A percentile compares a stretch with the other conserved stretches of the same genome.
These are phyloP conservation scores for Caenorhabditis tropicalis DNA, from an alignment of 1,140 invertebrate genomes.

Conservation along the genomic window DNA sequence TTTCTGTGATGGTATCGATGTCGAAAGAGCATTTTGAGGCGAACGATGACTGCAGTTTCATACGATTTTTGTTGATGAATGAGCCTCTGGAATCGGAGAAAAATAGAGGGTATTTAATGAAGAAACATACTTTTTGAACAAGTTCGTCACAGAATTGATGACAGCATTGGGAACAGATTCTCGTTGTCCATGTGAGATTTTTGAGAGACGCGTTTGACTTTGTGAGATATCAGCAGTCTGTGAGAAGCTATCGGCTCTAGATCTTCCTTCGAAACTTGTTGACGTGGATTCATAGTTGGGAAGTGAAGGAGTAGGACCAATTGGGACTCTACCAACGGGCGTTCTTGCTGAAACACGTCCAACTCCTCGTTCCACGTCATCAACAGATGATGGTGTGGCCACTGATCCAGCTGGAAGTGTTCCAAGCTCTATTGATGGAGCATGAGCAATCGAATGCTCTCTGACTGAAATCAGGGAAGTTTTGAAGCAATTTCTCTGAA, in stretches of 20 bases:
- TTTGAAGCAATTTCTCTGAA: no score
- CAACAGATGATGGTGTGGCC: background rate
- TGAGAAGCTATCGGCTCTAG: background rate
- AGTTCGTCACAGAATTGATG: background rate
- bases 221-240: background rate
- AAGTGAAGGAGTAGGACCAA: background rate
- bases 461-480: background rate
- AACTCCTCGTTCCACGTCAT: background rate
- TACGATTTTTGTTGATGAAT: slow-evolving; percentile 15
- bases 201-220: background rate
- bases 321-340: background rate
- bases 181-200: background rate
- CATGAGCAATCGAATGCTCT: background rate
- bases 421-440: background rate
- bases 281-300: slow-evolving; percentile 12
- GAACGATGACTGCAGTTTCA: slow-evolving; percentile 4
- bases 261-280: slow-evolving; percentile 7
- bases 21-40: slow-evolving; percentile 20
- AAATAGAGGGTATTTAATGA: background rate
- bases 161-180: background rate
- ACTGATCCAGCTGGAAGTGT: background rate
- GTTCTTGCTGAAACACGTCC: background rate
- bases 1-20: background rate
- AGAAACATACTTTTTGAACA: background rate
- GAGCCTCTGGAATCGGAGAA: background rate